Base-by-base conservation (phyloP, 1,140 invertebrate species). In the Drosophila miranda region DNA sequence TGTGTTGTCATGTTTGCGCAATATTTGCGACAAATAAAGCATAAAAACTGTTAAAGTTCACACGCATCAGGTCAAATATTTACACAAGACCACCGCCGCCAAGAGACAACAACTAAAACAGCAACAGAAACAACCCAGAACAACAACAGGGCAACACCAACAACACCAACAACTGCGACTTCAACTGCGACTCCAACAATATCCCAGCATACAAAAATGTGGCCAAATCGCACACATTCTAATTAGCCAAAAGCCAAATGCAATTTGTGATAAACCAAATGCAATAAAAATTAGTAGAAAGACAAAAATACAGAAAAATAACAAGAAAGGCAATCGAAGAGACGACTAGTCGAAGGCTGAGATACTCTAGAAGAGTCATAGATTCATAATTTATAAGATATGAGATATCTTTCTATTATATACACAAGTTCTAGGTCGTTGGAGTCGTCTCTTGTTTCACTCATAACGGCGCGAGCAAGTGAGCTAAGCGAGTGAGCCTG, bases 11-110 rank as follows among this genome's bases (percentile, higher is more conserved):
- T 89, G 83, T 89, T 89, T 84, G 86, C 80, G 74, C 80, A 89
- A 89, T 89, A 89, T 89, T 89, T 89, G 84, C 77, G 76, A 84
- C 84, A 89, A 89, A 89, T 89, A 89, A 89, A 89, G 80, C 86
- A 89, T 89, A 89, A 89, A 89, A 84, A 86, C 82, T 86, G 82
- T 86, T 87, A 86, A 84, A 87, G 82, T 88, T 87, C 83, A 88
- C 77, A 81, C 80, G 80, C 75, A 82, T 78, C 80, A 80, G 77
- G 84, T 89, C 79, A 89, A 89, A 89, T 89, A 89, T 89, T 89
- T 89, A 81, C 80, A 86, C 68, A 80, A 69, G 55, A 44, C 16
- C 41, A 14, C 71, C 72, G 69, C 58, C 63, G 56, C 63, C 62
- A 46, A 70, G 19, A 57, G 48, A 53, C 57, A 75, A 67, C 62